These are phyloP conservation scores for Augiades crinisus DNA, from an alignment of 2,888 invertebrate genomes.

Conservation along the genomic window DNA sequence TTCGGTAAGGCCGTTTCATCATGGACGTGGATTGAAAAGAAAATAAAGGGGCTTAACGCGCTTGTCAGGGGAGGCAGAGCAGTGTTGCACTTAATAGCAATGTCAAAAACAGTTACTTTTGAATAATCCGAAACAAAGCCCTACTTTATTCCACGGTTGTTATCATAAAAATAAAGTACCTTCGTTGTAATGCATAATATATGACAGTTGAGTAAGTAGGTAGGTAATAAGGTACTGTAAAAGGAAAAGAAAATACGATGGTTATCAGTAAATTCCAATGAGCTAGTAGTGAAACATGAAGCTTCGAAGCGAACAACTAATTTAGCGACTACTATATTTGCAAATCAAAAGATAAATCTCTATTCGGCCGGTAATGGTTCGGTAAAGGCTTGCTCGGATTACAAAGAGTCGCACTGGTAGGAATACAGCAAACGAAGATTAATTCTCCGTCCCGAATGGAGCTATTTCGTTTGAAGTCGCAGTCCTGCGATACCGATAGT, in stretches of 20 bases:
- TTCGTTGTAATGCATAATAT: neutral
- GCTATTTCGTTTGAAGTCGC: slow-evolving; percentile 40
- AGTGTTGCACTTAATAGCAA: slow-evolving; percentile 14
- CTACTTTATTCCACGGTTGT: slow-evolving; percentile 1
- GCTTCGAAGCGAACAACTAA: slow-evolving; percentile 2
- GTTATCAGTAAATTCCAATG: neutral
- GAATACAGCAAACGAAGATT: slow-evolving; percentile 24
- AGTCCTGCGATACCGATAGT: slow-evolving; percentile 28
- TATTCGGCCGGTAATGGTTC: slow-evolving; percentile 17
- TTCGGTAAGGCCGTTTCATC: neutral
- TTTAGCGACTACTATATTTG: slow-evolving; percentile 12
- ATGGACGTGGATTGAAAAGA: slow-evolving; percentile 9
- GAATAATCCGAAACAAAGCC: neutral
- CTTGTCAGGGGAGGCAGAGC: neutral
- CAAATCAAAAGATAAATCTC: slow-evolving; percentile 26
- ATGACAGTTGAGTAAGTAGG: neutral
- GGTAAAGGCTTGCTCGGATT: slow-evolving; percentile 15
- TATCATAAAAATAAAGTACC: neutral
- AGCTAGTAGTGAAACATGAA: neutral
- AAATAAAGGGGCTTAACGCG: slow-evolving; percentile 15
- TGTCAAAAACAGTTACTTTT: slow-evolving; percentile 19
- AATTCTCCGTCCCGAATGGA: slow-evolving; percentile 33
- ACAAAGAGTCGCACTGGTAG: slow-evolving; percentile 18
- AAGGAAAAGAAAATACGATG: neutral
- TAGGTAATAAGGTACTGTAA: neutral